Conservation (phyloP, 2,797 vertebrate genomes). For the Phoxinus dragarum region DNA sequence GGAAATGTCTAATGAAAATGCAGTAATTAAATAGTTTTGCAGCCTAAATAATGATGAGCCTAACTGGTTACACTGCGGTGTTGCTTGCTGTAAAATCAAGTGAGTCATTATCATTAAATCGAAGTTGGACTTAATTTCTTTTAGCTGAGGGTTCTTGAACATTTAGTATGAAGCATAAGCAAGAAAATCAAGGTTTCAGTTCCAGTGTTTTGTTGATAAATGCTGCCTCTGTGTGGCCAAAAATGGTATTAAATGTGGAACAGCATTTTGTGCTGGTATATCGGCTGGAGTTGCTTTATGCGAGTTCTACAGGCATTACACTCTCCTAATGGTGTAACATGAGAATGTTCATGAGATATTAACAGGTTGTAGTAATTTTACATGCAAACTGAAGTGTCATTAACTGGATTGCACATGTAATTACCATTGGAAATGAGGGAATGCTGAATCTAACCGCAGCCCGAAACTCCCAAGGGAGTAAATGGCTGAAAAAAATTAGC, state of each 20-base stretch:
- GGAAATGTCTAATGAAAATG: neutral
- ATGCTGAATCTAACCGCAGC: neutral
- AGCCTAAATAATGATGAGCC: neutral
- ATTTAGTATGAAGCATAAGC: neutral
- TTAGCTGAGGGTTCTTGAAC: neutral
- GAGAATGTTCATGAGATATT: neutral
- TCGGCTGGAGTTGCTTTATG: neutral
- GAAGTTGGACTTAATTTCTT: neutral
- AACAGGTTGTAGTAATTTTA: conserved; percentile 4
- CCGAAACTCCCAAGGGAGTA: neutral
- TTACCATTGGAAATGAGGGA: neutral
- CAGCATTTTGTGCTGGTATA: neutral
- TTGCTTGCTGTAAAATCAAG: neutral
- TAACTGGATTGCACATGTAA: conserved; percentile 9
- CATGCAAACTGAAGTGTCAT: neutral
- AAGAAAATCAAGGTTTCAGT: neutral
- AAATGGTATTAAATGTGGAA: conserved; percentile 43
- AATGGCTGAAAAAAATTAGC: neutral
- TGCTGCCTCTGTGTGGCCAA: conserved; percentile 74
- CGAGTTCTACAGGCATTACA: neutral
- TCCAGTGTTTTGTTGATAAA: conserved; percentile 65
- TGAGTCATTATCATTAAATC: neutral
- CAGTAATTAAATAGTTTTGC: neutral
- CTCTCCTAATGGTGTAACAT: neutral
- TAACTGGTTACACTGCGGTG: neutral